These are phyloP conservation scores for Parauchenoglanis punctatus DNA, from an alignment of 2,797 vertebrate species.

Conservation along the genomic window DNA sequence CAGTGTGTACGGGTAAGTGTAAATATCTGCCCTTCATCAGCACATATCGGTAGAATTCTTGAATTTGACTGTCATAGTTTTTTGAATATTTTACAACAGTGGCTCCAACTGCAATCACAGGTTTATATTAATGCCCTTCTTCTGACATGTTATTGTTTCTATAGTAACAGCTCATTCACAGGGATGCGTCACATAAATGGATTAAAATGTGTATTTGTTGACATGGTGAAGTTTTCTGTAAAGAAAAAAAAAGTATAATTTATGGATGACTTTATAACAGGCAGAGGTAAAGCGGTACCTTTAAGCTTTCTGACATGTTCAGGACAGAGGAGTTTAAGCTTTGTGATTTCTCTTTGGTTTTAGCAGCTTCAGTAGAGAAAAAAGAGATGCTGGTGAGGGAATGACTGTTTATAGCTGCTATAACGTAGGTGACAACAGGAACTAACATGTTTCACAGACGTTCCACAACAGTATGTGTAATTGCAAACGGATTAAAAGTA, in stretches of 20 bases:
- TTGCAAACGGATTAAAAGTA: neutral
- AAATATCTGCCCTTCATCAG: neutral
- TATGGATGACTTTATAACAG: neutral
- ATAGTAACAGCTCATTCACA: neutral
- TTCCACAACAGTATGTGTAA: neutral
- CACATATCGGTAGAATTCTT: neutral
- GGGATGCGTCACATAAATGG: neutral
- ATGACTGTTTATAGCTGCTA: neutral
- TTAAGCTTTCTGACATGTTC: neutral
- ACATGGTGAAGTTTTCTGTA: too few species aligned
- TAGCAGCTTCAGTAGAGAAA: neutral
- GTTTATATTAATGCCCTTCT: neutral
- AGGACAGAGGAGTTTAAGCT: neutral
- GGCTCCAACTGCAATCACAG: neutral
- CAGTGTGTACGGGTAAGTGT: neutral
- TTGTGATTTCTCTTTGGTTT: neutral
- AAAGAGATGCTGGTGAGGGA: neutral
- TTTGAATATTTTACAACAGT: neutral
- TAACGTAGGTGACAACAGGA: neutral
- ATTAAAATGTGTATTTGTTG: neutral
- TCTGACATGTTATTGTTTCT: neutral
- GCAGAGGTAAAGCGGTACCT: neutral
- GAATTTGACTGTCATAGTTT: neutral
- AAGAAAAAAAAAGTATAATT: neutral
- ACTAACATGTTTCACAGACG: neutral